Evolutionary conservation across 2,113 vertebrate genomes (phyloP).

Genomic region (Antechinus flavipes): DNA sequence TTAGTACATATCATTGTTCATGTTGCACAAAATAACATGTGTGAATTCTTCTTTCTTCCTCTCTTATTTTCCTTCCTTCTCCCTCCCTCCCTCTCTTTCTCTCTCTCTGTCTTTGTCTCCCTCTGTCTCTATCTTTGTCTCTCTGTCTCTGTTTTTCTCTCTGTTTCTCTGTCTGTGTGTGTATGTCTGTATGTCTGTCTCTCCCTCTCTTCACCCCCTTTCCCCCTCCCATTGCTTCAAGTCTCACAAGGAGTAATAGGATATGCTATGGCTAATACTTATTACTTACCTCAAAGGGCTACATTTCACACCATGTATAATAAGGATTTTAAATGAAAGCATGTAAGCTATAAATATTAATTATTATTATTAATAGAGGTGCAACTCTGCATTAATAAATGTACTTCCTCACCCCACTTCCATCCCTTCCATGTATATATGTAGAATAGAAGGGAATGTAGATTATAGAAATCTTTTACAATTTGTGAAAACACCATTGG

Average conservation of each 20-base stretch:
- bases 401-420: neutral
- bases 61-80: no score
- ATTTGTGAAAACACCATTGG: constrained; percentile 55
- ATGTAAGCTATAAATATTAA: neutral
- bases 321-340: neutral
- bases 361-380: constrained; percentile 2
- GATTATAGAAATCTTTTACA: constrained; percentile 44
- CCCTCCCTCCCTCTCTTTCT: no score
- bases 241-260: neutral
- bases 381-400: constrained; percentile 15
- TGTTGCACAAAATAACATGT: no score
- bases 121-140: no score
- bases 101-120: no score
- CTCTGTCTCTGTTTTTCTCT: no score
- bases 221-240: neutral
- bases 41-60: neutral
- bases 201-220: neutral
- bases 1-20: no score
- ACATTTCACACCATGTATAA: neutral
- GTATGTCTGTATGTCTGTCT: no score
- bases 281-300: neutral
- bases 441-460: constrained; percentile 35
- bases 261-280: neutral
- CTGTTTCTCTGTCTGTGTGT: no score
- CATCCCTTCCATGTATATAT: neutral